Percentiles rank a stretch among this genome's conserved stretches.
Evolutionary conservation across 2,797 vertebrate genomes (phyloP).

Genomic region (Moxostoma hubbsi): DNA sequence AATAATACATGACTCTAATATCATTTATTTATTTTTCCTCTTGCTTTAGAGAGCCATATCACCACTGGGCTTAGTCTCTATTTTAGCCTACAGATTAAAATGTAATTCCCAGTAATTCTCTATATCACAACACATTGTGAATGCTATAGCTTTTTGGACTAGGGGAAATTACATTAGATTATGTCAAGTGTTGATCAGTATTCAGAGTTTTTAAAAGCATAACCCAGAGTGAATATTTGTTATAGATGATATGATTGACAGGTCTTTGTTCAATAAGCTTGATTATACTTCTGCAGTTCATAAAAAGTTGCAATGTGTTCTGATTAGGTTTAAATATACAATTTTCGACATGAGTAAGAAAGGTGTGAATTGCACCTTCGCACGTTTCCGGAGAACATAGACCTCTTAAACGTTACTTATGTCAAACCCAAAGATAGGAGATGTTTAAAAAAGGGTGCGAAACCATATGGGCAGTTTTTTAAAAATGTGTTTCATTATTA

Average conservation of each 20-base stretch:
- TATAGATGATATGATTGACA: background rate
- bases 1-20: conserved; percentile 49
- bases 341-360: conserved; percentile 38
- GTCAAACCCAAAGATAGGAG: conserved; percentile 35
- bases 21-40: conserved; percentile 50
- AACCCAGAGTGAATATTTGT: background rate
- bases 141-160: conserved; percentile 40
- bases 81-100: conserved; percentile 17
- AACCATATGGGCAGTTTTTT: conserved; percentile 50
- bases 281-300: background rate
- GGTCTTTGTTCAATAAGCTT: background rate
- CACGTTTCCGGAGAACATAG: conserved; percentile 40
- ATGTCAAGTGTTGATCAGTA: background rate
- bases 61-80: conserved; percentile 8
- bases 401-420: conserved; percentile 52
- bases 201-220: background rate
- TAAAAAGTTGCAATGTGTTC: conserved; percentile 14
- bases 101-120: conserved; percentile 19
- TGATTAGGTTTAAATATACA: conserved; percentile 36
- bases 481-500: conserved; percentile 45
- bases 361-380: conserved; percentile 57
- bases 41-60: conserved; percentile 32
- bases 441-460: conserved; percentile 39
- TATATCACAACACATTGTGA: conserved; percentile 11
- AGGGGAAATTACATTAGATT: conserved; percentile 6